Base-by-base conservation (phyloP, 2,113 vertebrate genomes). In the Gorsachius goisagi region DNA sequence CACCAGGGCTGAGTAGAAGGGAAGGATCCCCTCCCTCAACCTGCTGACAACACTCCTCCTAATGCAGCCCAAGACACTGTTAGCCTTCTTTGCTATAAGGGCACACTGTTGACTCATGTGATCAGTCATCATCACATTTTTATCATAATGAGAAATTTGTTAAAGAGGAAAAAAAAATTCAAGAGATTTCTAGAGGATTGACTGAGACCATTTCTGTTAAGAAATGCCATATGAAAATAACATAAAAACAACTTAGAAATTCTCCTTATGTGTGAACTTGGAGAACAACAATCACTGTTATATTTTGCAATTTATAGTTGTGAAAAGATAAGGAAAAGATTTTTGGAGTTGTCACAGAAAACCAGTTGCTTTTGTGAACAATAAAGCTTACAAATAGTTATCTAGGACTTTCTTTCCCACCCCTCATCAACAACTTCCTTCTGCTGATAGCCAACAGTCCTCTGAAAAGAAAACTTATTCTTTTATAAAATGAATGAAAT, bases 401-500 rank as follows among this genome's bases (percentile, higher is more conserved):
- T 45, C 72, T 76, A 79, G 12, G 63, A n/a, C 23, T 68, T 49
- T 45, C 15, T 66, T 71, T 45, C 15, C 44, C 26, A 60, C 1
- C 1, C 3, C 4, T 69, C 13, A 50, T 52, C 19, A 84, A 33
- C 33, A 84, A 27, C 9, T 47, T 84, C 22, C 28, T 68, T 41
- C 10, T 11, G 5, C 15, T 12, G 24, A 72, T 16, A 91, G 6
- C 13, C 45, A 69, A 47, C 15, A 56, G 78, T 89, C 94, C 59
- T n/a, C 72, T 79, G 47, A 69, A 91, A 50, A 85, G 15, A 41
- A 71, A 37, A 59, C 18, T 60, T 33, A 52, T 69, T 88, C 37
- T 66, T 84, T 52, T 78, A 18, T 6, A 35, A 63, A 66, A 47
- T 67, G 41, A 91, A 56, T 82, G 32, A 95, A 90, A 93, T 88